These are phyloP conservation scores for Phrixothrix hirtus DNA, from an alignment of 2,888 invertebrate species.

Conservation along the genomic window DNA sequence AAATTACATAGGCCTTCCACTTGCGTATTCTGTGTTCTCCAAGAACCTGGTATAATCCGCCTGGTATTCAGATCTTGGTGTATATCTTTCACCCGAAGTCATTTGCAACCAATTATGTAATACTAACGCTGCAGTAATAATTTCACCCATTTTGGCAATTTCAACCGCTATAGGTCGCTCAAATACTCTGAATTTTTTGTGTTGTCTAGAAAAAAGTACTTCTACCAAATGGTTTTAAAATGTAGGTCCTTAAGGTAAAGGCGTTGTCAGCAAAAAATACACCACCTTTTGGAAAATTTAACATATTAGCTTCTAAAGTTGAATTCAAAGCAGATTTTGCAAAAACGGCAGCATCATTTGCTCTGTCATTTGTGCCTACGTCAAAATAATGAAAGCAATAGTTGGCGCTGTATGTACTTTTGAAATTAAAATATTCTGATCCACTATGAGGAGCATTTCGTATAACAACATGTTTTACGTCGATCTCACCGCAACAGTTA, in stretches of 20 bases:
- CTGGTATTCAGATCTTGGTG: constrained; percentile 15
- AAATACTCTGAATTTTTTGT: constrained; percentile 26
- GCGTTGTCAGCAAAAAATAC: constrained; percentile 27
- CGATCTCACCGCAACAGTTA: constrained; percentile 7
- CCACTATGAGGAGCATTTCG: no score
- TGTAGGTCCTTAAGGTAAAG: constrained; percentile 23
- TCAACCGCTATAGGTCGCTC: constrained; percentile 18
- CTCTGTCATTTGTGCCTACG: constrained; percentile 20
- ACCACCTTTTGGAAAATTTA: no score
- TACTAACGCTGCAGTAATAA: constrained; percentile 11
- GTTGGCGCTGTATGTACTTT: constrained; percentile 2
- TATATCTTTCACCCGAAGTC: constrained; percentile 21
- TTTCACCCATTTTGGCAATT: constrained; percentile 19
- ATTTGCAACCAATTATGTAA: constrained; percentile 33
- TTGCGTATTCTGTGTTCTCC: constrained; percentile 25
- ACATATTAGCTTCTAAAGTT: constrained; percentile 24
- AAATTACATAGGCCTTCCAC: constrained; percentile 27
- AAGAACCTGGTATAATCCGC: constrained; percentile 30
- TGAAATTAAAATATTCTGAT: constrained; percentile 6
- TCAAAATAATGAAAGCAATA: constrained; percentile 26
- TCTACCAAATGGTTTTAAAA: constrained; percentile 27
- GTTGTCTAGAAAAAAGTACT: constrained; percentile 20
- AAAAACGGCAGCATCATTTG: constrained; percentile 19
- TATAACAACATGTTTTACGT: constrained; percentile 5
- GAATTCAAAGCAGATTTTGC: no score